Evolutionary conservation across 2,113 vertebrate genomes (phyloP).

Genomic region (Larimichthys crocea): DNA sequence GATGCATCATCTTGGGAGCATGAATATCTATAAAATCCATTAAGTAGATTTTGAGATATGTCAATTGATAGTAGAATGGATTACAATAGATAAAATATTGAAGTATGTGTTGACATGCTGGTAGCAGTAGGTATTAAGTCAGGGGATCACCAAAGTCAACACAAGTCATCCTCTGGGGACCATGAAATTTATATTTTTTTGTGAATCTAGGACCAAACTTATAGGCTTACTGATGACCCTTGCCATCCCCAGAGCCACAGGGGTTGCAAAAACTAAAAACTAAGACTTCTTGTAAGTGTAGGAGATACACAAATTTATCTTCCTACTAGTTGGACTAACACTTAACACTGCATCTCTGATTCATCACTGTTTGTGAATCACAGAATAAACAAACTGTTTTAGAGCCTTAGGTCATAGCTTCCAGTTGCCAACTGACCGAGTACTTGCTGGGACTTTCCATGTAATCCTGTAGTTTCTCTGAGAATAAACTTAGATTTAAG

Average conservation of each 20-base stretch:
- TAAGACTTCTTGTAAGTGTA: not conserved
- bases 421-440: constrained; percentile 50
- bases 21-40: not conserved
- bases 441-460: constrained; percentile 76
- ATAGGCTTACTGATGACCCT: no score
- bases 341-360: constrained; percentile 1
- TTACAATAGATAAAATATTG: no score
- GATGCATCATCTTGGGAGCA: not conserved
- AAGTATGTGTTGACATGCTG: no score
- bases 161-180: no score
- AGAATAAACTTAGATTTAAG: constrained; percentile 59
- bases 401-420: constrained; percentile 29
- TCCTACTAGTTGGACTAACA: not conserved
- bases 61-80: not conserved
- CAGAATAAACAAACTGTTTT: constrained; percentile 7
- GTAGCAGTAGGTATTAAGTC: no score
- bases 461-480: constrained; percentile 49
- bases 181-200: no score
- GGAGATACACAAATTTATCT: not conserved
- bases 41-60: not conserved
- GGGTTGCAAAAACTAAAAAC: not conserved
- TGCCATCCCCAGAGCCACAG: not conserved
- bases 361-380: constrained; percentile 36
- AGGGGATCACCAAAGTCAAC: not conserved
- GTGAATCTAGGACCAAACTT: no score